Evolutionary conservation across 2,797 vertebrate species (phyloP).

Genomic region (Simalia tracyae): DNA sequence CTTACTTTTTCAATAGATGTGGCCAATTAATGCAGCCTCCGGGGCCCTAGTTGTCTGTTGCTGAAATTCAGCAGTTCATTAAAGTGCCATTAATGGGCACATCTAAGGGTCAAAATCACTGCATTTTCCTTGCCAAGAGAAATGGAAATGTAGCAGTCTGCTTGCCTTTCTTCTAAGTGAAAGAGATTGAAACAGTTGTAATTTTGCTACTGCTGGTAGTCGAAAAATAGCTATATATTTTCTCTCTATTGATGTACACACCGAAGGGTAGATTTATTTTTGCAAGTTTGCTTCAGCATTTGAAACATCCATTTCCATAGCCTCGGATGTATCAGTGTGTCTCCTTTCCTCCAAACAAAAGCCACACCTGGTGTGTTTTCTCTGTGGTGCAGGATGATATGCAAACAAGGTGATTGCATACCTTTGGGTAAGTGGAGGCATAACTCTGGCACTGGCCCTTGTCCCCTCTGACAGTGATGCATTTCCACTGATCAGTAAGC

Average conservation of each 20-base stretch:
- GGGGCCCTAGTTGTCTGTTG: not conserved
- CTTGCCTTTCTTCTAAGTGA: not conserved
- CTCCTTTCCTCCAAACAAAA: not conserved
- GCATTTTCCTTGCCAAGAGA: not conserved
- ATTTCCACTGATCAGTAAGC: not conserved
- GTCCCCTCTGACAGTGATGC: not conserved
- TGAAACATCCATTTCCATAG: not conserved
- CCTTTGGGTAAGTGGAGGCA: not conserved
- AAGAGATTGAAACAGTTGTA: not conserved
- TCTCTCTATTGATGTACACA: not conserved
- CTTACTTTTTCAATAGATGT: not conserved
- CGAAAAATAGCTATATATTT: not conserved
- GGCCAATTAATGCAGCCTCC: not conserved
- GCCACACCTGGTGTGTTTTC: not conserved
- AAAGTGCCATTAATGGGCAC: not conserved
- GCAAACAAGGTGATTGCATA: not conserved
- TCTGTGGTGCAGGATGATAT: not conserved
- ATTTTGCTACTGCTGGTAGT: not conserved
- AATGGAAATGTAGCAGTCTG: not conserved
- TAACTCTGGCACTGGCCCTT: not conserved
- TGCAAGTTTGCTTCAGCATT: not conserved
- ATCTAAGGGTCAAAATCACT: not conserved
- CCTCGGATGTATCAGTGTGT: not conserved
- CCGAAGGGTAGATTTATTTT: not conserved
- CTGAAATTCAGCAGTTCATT: not conserved